phyloP scores from a whole-genome alignment of 92 coral and sea anemone species.

The Paramuricea clavata region DNA sequence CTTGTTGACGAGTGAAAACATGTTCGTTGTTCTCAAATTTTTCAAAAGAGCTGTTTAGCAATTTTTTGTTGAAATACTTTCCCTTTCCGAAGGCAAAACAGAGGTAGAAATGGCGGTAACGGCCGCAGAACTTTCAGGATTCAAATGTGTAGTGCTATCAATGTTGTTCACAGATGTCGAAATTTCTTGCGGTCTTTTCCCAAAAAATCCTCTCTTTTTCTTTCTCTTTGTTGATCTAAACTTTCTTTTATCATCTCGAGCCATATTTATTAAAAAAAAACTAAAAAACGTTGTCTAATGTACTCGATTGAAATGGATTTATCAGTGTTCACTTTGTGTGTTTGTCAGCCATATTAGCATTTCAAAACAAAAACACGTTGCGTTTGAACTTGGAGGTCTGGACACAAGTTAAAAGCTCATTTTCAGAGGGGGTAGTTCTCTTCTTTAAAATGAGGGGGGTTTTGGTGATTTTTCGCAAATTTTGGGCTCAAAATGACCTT shows the following conservation, averaged over 20 bases:
- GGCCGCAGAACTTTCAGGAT: constrained; percentile 29
- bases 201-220: constrained; percentile 47
- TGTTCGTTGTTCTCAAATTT: constrained; percentile 43
- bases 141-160: constrained; percentile 42
- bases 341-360: constrained; percentile 10
- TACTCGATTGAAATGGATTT: constrained; percentile 19
- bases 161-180: constrained; percentile 52
- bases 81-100: constrained; percentile 38
- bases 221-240: constrained; percentile 51
- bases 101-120: constrained; percentile 3
- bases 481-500: constrained; percentile 27
- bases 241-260: constrained; percentile 54
- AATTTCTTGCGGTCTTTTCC: constrained; percentile 59
- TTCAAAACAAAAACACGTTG: constrained; percentile 1
- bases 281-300: constrained; percentile 20
- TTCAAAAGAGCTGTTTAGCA: constrained; percentile 66
- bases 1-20: constrained; percentile 48
- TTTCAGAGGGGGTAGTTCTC: constrained; percentile 18
- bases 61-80: constrained; percentile 40
- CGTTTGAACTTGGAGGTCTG: constrained; percentile 13
- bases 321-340: not conserved
- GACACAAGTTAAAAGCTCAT: constrained; percentile 11
- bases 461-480: constrained; percentile 15
- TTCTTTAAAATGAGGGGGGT: constrained; percentile 31
- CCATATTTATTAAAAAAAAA: constrained; percentile 13